Evolutionary conservation across 2,113 vertebrate genomes (phyloP), one percentile per base, ranked within the genome.

Genomic region (Rhinopomastus cyanomelas): DNA sequence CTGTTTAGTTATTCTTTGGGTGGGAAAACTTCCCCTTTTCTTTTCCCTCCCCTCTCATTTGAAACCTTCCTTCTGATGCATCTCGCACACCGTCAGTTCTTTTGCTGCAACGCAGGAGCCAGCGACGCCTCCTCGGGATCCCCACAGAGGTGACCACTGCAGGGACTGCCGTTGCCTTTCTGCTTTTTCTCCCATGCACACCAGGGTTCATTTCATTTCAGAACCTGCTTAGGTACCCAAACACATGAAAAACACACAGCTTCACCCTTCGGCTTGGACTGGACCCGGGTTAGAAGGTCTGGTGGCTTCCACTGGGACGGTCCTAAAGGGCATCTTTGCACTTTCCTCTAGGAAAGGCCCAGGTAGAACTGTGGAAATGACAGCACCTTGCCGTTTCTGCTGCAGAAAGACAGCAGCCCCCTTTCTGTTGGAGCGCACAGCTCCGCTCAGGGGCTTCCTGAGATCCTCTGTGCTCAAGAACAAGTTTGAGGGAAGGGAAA

Each of bases 381-480:
- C 3, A 65, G 48, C 39, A 46, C 32, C 72, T 4, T 9, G 6
- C 71, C 25, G 60, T 75, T 90, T 68, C 39, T 81, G 8, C 25
- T 37, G 51, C 32, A 14, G 32, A 36, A 76, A 77, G 51, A 26
- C 7, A 56, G 6, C 20, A 39, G 3, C 34, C 14, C 14, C 16
- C 5, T 44, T 71, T 69, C 55, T n/a, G 1, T 8, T 55, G 55
- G 68, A 69, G 34, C 89, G 29, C 19, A 19, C 42, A 84, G 16
- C 42, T 75, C 39, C 39, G 44, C 20, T 81, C 61, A 61, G 72
- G 55, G 67, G 80, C 66, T 91, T 90, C 27, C 23, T 65, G 86
- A 86, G 81, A 81, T 84, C 62, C 39, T 84, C 46, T 68, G 85
- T 92, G n/a, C 65, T 78, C 57, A 81, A 80, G 81, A 76, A 77